A percentile compares a stretch with the other conserved stretches of the same genome.
phyloP scores from a whole-genome alignment of 2,113 vertebrate genomes.

The Meleagris gallopavo region DNA sequence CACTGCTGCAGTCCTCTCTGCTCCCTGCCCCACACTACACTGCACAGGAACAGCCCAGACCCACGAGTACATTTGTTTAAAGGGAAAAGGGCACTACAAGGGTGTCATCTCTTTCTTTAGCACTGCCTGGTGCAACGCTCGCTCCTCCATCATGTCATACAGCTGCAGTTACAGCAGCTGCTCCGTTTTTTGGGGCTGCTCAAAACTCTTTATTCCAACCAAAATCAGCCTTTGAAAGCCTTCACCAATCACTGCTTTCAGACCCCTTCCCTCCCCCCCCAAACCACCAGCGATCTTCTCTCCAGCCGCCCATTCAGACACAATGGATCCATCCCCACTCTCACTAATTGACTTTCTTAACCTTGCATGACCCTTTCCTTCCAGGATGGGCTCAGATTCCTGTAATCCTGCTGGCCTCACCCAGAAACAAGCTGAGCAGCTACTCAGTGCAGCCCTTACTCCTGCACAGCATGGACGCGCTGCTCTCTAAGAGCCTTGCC shows the following conservation, averaged over 20 bases:
- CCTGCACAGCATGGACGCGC: accelerated
- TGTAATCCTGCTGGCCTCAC: neutral
- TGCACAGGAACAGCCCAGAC: neutral
- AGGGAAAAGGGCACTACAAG: neutral
- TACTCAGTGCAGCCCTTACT: neutral
- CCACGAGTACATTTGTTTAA: accelerated
- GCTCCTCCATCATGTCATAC: accelerated
- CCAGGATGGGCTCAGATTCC: neutral
- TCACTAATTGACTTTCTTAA: neutral
- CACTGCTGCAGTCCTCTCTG: neutral
- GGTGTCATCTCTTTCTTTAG: accelerated
- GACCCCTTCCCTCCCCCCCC: no score
- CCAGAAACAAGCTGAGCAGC: neutral
- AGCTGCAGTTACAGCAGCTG: neutral
- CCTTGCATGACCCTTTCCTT: neutral
- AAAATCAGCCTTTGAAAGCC: neutral
- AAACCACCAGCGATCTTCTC: neutral
- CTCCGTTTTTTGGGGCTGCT: neutral
- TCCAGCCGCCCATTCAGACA: neutral
- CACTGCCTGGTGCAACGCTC: neutral
- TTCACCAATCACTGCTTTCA: neutral
- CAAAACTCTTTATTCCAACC: neutral
- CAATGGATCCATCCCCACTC: neutral
- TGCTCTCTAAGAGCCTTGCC: neutral
- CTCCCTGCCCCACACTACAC: accelerated